A percentile compares a stretch with the other conserved stretches of the same genome.
These are phyloP conservation scores for Cataglyphis albicans DNA, from an alignment of 2,888 invertebrate species.

Conservation along the genomic window DNA sequence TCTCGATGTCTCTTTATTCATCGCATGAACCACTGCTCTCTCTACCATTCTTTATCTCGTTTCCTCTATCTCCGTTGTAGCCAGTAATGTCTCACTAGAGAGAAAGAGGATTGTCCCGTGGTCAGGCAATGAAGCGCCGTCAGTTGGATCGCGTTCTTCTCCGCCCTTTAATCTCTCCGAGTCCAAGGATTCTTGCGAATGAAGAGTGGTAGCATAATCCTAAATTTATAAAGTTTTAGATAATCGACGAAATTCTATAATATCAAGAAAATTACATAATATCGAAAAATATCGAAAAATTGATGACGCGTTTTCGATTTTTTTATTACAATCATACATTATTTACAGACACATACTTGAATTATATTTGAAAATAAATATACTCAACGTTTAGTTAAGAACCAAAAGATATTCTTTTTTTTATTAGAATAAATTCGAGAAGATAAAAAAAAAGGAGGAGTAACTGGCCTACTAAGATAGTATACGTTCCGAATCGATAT, in stretches of 20 bases:
- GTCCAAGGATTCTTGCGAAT: slow-evolving; percentile 73
- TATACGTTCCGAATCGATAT: slow-evolving; percentile 3
- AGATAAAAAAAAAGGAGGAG: background rate
- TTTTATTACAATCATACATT: slow-evolving; percentile 89
- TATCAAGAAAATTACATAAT: background rate
- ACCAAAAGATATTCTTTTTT: background rate
- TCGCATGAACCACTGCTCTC: slow-evolving; percentile 21
- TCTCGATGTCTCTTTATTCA: slow-evolving; percentile 19
- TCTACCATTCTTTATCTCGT: slow-evolving; percentile 73
- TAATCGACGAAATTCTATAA: slow-evolving; percentile 14
- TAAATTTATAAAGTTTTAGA: slow-evolving; percentile 19
- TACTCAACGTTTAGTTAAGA: background rate
- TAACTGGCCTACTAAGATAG: background rate
- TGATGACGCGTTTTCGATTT: slow-evolving; percentile 87
- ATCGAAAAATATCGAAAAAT: slow-evolving; percentile 16
- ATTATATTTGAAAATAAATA: slow-evolving; percentile 87
- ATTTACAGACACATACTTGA: slow-evolving; percentile 88
- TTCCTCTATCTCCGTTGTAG: slow-evolving; percentile 81
- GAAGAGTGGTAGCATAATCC: slow-evolving; percentile 61
- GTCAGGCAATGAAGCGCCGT: slow-evolving; percentile 78
- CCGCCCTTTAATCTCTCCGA: slow-evolving; percentile 77
- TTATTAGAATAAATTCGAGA: background rate
- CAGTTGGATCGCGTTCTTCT: slow-evolving; percentile 78
- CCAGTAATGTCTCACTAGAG: slow-evolving; percentile 83
- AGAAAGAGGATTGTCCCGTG: slow-evolving; percentile 81